Evolutionary conservation across 2,113 vertebrate species (phyloP).

Genomic region (Percopsis transmontana): DNA sequence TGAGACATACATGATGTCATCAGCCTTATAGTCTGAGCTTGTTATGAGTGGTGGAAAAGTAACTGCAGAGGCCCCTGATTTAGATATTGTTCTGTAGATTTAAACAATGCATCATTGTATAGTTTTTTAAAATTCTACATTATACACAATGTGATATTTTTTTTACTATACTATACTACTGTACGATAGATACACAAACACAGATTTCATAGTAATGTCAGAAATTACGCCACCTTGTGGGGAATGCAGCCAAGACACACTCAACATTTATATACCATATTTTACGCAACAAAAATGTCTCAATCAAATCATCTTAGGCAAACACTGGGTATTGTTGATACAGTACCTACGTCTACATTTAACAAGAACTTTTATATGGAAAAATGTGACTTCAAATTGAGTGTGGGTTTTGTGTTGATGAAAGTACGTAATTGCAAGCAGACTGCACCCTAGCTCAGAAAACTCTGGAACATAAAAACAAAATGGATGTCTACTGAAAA

Average conservation of each 20-base stretch:
- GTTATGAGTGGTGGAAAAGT: slow-evolving; percentile 25
- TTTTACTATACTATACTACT: too few relatives aligned
- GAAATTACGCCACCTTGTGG: slow-evolving; percentile 52
- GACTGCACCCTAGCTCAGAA: slow-evolving; percentile 21
- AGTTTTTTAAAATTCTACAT: too few relatives aligned
- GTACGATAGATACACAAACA: background rate
- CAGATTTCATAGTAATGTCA: background rate
- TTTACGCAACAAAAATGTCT: too few relatives aligned
- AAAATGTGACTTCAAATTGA: slow-evolving; percentile 39
- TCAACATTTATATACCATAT: too few relatives aligned
- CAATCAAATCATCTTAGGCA: too few relatives aligned
- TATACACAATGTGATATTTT: too few relatives aligned
- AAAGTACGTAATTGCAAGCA: slow-evolving; percentile 50
- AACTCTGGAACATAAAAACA: slow-evolving; percentile 13
- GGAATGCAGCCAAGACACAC: background rate
- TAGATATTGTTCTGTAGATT: background rate
- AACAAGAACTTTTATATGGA: slow-evolving; percentile 43
- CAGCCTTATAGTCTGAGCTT: slow-evolving; percentile 6
- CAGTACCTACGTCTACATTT: slow-evolving; percentile 8
- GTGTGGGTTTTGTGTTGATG: slow-evolving; percentile 42
- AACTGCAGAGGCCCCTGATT: slow-evolving; percentile 20
- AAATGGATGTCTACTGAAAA: slow-evolving; percentile 20
- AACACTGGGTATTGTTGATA: background rate
- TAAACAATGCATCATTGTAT: background rate
- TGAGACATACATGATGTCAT: background rate